These are phyloP conservation scores for Gadopsis marmoratus DNA, from an alignment of 2,797 vertebrate genomes.

Conservation along the genomic window DNA sequence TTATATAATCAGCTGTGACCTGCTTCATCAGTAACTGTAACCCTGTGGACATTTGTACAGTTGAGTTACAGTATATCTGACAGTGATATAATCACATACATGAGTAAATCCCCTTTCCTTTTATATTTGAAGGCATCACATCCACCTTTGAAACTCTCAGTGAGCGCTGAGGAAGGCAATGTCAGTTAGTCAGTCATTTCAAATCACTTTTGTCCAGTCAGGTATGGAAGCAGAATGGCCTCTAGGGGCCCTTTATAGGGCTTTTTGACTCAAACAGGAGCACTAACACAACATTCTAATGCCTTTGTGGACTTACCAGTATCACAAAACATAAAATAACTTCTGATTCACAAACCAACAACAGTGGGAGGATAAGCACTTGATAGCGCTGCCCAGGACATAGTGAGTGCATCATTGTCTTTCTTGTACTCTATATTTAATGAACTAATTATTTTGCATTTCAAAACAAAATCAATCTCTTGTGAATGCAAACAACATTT, in stretches of 20 bases:
- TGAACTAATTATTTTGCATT: conserved; percentile 7
- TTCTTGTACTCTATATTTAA: conserved; percentile 21
- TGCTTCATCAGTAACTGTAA: conserved; percentile 27
- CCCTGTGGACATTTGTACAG: not conserved
- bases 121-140: conserved; percentile 13
- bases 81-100: conserved; percentile 13
- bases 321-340: not conserved
- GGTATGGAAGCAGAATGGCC: conserved; percentile 9
- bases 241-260: not conserved
- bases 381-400: not conserved
- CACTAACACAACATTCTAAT: conserved; percentile 12
- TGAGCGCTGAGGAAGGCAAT: conserved; percentile 4
- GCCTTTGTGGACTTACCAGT: conserved; percentile 4
- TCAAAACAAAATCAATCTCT: not conserved
- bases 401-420: not conserved
- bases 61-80: conserved; percentile 1
- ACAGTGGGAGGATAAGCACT: not conserved
- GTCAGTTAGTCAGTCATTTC: conserved; percentile 34
- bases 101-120: conserved; percentile 22
- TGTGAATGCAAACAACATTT: conserved; percentile 15
- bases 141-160: conserved; percentile 3
- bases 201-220: conserved; percentile 26
- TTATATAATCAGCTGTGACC: conserved; percentile 32
- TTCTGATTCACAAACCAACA: conserved; percentile 26
- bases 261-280: conserved; percentile 36